Base-by-base conservation (phyloP, 2,888 invertebrate species). In the Heteromurus nitidus region DNA sequence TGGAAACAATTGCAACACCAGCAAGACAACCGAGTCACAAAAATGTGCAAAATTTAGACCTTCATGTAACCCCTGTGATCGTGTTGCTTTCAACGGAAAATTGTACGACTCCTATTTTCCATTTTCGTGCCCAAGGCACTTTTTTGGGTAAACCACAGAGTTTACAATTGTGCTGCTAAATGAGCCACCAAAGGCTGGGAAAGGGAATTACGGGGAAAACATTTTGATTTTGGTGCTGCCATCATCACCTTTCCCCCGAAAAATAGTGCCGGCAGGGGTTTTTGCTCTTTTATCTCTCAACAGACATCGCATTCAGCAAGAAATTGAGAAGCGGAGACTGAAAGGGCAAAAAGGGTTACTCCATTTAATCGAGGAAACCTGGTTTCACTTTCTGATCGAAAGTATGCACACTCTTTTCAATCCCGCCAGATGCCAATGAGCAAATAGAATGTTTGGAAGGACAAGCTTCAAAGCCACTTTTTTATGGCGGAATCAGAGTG, bases 341-440 rank as follows among this genome's bases (percentile, higher is more conserved):
- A 18, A 50, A n/a, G n/a, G n/a, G n/a, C n/a, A n/a, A n/a, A 22
- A 50, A 50, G 20, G 50, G 50, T n/a, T n/a, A n/a, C n/a, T 60
- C 31, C 31, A 60, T 60, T 60, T 60, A 60, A 60, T 64, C 42
- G 22, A 24, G 64, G 18, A 62, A 42, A 64, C 22, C 36, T 36
- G 62, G n/a, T 53, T 20, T 24, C 26, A 13, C 26, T 3, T 58
- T 16, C 50, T 11, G 18, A 50, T n/a, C n/a, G 50, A 50, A 50
- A 50, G n/a, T n/a, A 50, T 5, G n/a, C 50, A 50, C 3, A 11
- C n/a, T 50, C 18, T 50, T n/a, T 50, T 36, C 13, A 5, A 9
- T 36, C 5, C 7, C 5, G 36, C 7, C 36, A 36, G 13, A 36
- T 9, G 36, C 5, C 5, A 36, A 36, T 13, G 13, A 13, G 36